These are phyloP conservation scores for Diachasma alloeum DNA, from an alignment of 1,140 invertebrate species.

Conservation along the genomic window DNA sequence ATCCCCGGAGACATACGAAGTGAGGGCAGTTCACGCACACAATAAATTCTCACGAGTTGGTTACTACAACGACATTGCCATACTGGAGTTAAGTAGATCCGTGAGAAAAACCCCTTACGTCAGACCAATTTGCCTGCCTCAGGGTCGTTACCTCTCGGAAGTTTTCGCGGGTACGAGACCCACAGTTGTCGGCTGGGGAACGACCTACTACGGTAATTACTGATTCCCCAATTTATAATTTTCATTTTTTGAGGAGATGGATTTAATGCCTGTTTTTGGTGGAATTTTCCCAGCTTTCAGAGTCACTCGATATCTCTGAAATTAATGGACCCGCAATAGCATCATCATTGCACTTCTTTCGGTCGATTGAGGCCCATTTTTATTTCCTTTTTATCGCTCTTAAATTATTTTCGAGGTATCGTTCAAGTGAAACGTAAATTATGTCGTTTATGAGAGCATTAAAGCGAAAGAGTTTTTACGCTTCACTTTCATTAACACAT, in stretches of 20 bases:
- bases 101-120: slow-evolving; percentile 84
- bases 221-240: background rate
- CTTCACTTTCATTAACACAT: no score
- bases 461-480: no score
- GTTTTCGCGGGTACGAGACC: slow-evolving; percentile 77
- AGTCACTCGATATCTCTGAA: no score
- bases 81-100: slow-evolving; percentile 77
- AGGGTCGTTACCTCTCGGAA: slow-evolving; percentile 65
- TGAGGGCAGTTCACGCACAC: slow-evolving; percentile 81
- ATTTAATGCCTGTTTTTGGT: background rate
- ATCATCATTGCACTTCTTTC: no score
- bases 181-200: slow-evolving; percentile 93
- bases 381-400: no score
- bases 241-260: background rate
- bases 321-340: no score
- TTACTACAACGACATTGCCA: slow-evolving; percentile 92
- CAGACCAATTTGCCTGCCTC: slow-evolving; percentile 87
- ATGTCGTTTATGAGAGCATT: no score
- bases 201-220: slow-evolving; percentile 77
- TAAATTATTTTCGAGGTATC: no score
- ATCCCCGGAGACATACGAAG: slow-evolving; percentile 78
- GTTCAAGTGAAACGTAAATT: no score
- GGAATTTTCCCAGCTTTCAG: no score
- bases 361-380: no score
- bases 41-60: slow-evolving; percentile 83